phyloP scores from a whole-genome alignment of 2,888 invertebrate species.

The Microchrysa polita region DNA sequence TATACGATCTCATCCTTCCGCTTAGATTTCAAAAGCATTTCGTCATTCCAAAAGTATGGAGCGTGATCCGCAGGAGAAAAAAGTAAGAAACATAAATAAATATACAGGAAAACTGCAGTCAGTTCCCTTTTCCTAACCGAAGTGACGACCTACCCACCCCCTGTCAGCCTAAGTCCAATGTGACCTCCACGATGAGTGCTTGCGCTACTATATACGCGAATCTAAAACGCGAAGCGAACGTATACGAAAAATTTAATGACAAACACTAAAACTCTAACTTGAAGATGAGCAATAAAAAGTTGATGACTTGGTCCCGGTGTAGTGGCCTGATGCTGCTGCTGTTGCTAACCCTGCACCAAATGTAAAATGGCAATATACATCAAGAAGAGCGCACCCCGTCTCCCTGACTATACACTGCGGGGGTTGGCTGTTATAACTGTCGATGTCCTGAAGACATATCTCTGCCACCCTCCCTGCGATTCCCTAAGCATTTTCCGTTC shows the following conservation, averaged over 20 bases:
- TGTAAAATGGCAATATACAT: constrained; percentile 29
- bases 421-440: too few species aligned
- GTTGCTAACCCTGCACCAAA: constrained; percentile 13
- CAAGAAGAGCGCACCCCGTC: background rate
- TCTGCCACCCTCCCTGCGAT: background rate
- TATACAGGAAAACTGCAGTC: background rate
- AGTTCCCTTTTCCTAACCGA: constrained; percentile 15
- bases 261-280: constrained; percentile 50
- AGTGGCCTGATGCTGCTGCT: constrained; percentile 38
- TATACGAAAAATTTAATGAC: constrained; percentile 51
- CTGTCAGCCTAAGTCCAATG: background rate
- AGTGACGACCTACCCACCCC: constrained; percentile 21
- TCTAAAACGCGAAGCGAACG: constrained; percentile 43
- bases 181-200: background rate
- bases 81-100: too few species aligned
- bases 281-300: constrained; percentile 51
- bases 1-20: too few species aligned
- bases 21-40: too few species aligned
- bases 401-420: background rate
- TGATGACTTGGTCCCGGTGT: constrained; percentile 48
- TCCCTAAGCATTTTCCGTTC: constrained; percentile 36
- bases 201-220: background rate
- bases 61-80: constrained; percentile 27
- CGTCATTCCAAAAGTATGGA: too few species aligned
- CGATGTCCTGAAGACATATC: background rate